A percentile compares a stretch with the other conserved stretches of the same genome.
These are phyloP conservation scores for Megaceryle torquata DNA, from an alignment of 2,113 vertebrate genomes.

Conservation along the genomic window DNA sequence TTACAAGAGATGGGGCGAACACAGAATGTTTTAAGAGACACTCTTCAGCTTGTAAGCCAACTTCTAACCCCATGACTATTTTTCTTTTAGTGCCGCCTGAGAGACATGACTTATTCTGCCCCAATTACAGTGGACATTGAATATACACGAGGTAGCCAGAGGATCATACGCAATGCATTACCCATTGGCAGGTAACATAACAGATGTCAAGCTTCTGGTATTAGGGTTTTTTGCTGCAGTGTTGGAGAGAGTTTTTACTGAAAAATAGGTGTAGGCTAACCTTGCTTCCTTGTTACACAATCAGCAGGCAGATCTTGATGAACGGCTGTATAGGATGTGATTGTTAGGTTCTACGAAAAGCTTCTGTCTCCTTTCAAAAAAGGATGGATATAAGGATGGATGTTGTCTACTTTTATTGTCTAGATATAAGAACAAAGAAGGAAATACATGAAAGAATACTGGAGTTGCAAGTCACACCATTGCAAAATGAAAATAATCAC, in stretches of 20 bases:
- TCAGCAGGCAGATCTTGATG: not conserved
- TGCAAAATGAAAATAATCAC: not conserved
- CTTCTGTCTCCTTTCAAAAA: not conserved
- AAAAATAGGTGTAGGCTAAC: not conserved
- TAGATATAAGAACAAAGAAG: not conserved
- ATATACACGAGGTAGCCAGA: slow-evolving; percentile 95
- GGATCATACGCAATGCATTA: slow-evolving; percentile 95
- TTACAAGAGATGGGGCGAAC: not conserved
- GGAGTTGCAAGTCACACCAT: not conserved
- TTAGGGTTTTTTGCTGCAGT: not conserved
- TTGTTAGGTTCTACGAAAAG: not conserved
- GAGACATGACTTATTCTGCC: slow-evolving; percentile 97
- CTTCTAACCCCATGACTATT: not conserved
- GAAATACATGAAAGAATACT: not conserved
- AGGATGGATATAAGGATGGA: not conserved
- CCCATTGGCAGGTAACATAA: slow-evolving; percentile 89
- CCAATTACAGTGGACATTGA: slow-evolving; percentile 97
- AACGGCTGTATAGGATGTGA: not conserved
- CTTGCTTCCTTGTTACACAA: not conserved
- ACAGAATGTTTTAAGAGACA: not conserved
- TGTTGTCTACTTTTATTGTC: not conserved
- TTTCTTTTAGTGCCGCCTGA: slow-evolving; percentile 86
- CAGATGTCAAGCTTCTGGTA: accelerated
- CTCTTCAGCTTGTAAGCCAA: not conserved
- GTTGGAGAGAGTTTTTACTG: not conserved